Evolutionary conservation across 2,113 vertebrate genomes (phyloP), one percentile per base, ranked within the genome.

Genomic region (Paradoxurus hermaphroditus): DNA sequence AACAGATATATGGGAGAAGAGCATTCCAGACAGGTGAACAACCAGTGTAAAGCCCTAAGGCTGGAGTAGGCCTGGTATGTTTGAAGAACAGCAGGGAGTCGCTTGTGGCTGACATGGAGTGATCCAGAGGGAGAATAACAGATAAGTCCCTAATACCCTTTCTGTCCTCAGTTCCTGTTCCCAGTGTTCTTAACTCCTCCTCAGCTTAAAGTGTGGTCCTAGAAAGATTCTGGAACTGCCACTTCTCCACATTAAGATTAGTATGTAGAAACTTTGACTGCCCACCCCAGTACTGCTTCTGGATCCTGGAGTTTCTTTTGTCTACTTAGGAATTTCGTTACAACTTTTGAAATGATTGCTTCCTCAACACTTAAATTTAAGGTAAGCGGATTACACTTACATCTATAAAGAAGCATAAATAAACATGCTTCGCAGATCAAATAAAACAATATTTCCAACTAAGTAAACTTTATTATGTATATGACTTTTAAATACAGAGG

Each of bases 31-130:
- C 11, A 31, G 11, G 16, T 44, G 15, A 91, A 62, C 4, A 36
- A 9, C 12, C 23, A 73, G 0, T 11, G 6, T 25, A 7, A 86
- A 86, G 6, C 41, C 4, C 4, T 75, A 65, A 77, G 36, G 3
- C 15, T 53, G 14, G 6, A 51, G 3, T 18, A 19, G 15, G 3
- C 5, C 27, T 75, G 86, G 4, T 51, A 21, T 41, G 10, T 41
- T 41, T 31, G 12, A 41, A 19, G 18, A 82, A n/a, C 1, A 53
- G 29, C 7, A 18, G 8, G 2, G 0, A 13, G 14, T 3, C 36
- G 3, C 3, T 4, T n/a, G 1, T 31, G 34, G 5, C 7, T 86
- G 29, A 1, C 13, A 21, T 10, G 11, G 29, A 67, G 11, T 34
- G 10, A 68, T 34, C 10, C 72, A 68, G 5, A 1, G 0, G 0